Evolutionary conservation across 2,888 invertebrate species (phyloP).

Genomic region (Tachina fera): DNA sequence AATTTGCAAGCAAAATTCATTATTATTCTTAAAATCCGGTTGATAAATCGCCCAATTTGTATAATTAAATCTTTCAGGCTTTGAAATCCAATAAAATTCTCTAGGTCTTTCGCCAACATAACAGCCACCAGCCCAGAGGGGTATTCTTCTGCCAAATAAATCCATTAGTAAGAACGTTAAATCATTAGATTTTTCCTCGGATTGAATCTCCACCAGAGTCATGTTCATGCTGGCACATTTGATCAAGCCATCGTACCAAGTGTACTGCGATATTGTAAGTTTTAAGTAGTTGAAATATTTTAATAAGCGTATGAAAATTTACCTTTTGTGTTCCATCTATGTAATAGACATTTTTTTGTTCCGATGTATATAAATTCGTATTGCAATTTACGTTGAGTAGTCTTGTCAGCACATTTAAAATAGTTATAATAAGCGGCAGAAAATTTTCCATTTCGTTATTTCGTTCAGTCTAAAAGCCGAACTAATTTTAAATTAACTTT

Average conservation of each 20-base stretch:
- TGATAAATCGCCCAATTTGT: background rate
- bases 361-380: background rate
- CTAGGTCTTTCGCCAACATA: background rate
- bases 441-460: background rate
- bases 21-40: conserved; percentile 5
- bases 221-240: conserved; percentile 11
- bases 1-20: conserved; percentile 4
- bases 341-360: background rate
- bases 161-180: background rate
- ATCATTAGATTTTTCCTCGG: background rate
- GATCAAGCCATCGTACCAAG: background rate
- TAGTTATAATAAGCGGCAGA: background rate
- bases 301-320: background rate
- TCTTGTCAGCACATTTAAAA: background rate
- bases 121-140: conserved; percentile 3
- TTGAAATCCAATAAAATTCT: background rate
- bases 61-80: background rate
- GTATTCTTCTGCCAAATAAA: background rate
- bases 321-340: conserved; percentile 7
- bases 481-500: background rate
- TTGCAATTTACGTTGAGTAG: background rate
- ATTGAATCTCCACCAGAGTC: conserved; percentile 11
- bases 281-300: background rate
- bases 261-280: background rate
- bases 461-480: background rate